Conservation (phyloP, 2,797 vertebrate species). For the Erpetoichthys calabaricus region DNA sequence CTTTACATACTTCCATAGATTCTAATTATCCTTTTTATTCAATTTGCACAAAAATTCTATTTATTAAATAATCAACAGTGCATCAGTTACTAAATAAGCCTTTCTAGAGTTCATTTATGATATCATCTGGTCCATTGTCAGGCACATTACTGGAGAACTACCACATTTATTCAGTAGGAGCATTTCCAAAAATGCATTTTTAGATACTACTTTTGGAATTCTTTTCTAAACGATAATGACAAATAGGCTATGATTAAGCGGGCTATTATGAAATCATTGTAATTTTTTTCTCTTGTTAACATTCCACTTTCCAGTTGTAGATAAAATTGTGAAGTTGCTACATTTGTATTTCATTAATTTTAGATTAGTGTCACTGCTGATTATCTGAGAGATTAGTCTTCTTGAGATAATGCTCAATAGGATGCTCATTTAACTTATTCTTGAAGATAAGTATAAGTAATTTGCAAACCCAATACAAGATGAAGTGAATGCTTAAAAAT, state of each 20-base stretch:
- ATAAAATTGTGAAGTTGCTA: conserved; percentile 9
- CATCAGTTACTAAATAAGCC: no score
- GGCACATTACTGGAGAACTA: no score
- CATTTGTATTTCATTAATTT: conserved; percentile 43
- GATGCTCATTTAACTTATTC: conserved; percentile 34
- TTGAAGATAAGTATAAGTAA: conserved; percentile 40
- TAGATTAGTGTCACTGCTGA: conserved; percentile 40
- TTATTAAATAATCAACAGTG: no score
- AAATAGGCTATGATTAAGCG: neutral
- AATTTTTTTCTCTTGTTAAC: conserved; percentile 8
- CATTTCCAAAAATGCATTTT: no score
- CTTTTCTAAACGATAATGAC: neutral
- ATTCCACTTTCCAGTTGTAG: conserved; percentile 5
- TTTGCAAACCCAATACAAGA: conserved; percentile 31
- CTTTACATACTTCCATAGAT: no score
- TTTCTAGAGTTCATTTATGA: no score
- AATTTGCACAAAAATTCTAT: no score
- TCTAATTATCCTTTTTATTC: no score
- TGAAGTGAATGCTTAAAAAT: conserved; percentile 26
- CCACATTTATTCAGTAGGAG: no score
- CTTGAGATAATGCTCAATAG: conserved; percentile 35
- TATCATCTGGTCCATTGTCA: no score
- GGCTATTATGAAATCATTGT: conserved; percentile 12
- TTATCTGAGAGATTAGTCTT: conserved; percentile 38
- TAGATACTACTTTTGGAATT: neutral